phyloP scores from a whole-genome alignment of 2,888 invertebrate species.

The Labia minor region DNA sequence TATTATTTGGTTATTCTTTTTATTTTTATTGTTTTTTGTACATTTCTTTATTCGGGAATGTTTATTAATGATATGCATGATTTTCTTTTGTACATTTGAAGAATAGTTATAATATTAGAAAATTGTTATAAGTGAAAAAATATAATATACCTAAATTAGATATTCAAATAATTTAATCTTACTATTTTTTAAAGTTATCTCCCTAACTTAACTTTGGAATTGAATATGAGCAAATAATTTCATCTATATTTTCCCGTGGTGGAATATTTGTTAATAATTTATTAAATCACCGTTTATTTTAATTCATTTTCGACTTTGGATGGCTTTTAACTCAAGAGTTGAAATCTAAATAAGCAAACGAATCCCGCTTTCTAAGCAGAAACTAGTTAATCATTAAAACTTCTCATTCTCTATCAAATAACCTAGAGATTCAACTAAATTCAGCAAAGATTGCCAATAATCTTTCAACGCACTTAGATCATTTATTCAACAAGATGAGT shows the following conservation, averaged over 20 bases:
- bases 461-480: no score
- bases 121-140: no score
- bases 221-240: background rate
- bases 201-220: background rate
- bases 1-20: no score
- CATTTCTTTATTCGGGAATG: no score
- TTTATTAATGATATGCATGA: no score
- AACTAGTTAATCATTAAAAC: background rate
- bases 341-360: conserved; percentile 7
- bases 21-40: no score
- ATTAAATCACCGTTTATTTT: background rate
- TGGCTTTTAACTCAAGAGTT: background rate
- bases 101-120: no score
- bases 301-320: conserved; percentile 1
- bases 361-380: background rate
- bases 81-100: no score
- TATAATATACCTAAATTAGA: no score
- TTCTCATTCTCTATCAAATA: conserved; percentile 7
- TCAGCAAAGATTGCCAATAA: background rate
- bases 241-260: background rate
- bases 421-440: background rate
- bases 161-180: no score
- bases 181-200: no score
- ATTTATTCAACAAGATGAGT: no score
- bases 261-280: background rate